phyloP scores from a whole-genome alignment of 1,140 invertebrate species.

The Belonocnema kinseyi region DNA sequence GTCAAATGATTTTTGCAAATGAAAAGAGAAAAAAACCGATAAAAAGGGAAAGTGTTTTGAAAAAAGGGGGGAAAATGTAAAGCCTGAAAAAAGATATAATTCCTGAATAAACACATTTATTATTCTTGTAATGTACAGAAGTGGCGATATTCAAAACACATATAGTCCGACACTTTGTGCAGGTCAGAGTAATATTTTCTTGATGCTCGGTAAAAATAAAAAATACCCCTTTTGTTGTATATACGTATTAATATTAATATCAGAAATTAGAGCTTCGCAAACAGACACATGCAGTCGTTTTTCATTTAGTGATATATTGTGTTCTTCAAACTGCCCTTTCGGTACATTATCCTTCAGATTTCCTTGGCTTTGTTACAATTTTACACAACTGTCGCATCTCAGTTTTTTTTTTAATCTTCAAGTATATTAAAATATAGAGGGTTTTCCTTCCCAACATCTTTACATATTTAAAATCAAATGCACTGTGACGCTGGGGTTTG shows the following conservation, averaged over 20 bases:
- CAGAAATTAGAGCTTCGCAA: conserved; percentile 15
- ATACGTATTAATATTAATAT: conserved; percentile 22
- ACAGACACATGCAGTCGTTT: conserved; percentile 20
- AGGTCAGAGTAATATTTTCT: conserved; percentile 20
- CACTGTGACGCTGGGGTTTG: conserved; percentile 7
- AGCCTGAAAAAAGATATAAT: background rate
- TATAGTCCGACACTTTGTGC: conserved; percentile 41
- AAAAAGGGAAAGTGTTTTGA: no score
- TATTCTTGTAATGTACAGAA: conserved; percentile 61
- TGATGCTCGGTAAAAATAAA: conserved; percentile 18
- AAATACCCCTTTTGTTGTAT: background rate
- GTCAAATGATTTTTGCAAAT: no score
- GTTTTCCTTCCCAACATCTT: conserved; percentile 13
- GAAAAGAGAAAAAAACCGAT: no score
- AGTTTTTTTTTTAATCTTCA: background rate
- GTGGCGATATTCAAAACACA: conserved; percentile 57
- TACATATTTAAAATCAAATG: conserved; percentile 18
- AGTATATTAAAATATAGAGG: conserved; percentile 23
- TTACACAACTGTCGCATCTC: background rate
- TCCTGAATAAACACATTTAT: conserved; percentile 50
- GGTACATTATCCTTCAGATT: conserved; percentile 1
- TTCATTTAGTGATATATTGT: conserved; percentile 25
- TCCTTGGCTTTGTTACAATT: background rate
- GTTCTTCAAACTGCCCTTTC: conserved; percentile 6
- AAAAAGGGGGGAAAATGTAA: background rate